Percentiles rank a stretch among this genome's conserved stretches.
These are phyloP conservation scores for Trichogramma pretiosum DNA, from an alignment of 1,140 invertebrate species.

Conservation along the genomic window DNA sequence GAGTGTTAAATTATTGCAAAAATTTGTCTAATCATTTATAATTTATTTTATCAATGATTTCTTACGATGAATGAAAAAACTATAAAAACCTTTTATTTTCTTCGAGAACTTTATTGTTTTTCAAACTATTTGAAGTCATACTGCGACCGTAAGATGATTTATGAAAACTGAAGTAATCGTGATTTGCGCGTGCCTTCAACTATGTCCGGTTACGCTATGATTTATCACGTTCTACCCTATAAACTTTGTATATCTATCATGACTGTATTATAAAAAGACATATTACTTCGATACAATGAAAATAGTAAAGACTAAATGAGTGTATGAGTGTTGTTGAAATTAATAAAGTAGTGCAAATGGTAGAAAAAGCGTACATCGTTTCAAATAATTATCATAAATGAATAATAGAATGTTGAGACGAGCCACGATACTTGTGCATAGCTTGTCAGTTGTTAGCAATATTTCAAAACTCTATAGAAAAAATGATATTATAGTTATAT, in stretches of 20 bases:
- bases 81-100: too few species aligned
- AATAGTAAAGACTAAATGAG: constrained; percentile 2
- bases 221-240: constrained; percentile 16
- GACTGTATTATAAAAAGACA: constrained; percentile 6
- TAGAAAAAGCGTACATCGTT: constrained; percentile 7
- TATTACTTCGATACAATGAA: constrained; percentile 13
- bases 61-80: too few species aligned
- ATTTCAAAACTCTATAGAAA: constrained; percentile 6
- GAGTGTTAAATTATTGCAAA: too few species aligned
- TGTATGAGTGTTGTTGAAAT: background rate
- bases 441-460: constrained; percentile 2
- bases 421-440: background rate
- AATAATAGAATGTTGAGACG: background rate
- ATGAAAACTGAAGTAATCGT: constrained; percentile 7
- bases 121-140: too few species aligned
- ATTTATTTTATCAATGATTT: too few species aligned
- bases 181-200: constrained; percentile 19
- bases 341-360: too few species aligned
- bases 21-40: too few species aligned
- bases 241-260: constrained; percentile 8
- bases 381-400: background rate
- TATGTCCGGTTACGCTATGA: constrained; percentile 12
- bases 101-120: too few species aligned
- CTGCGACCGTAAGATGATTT: too few species aligned
- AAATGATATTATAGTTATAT: background rate